Conservation (phyloP, 2,113 vertebrate species). For the Physeter macrocephalus region DNA sequence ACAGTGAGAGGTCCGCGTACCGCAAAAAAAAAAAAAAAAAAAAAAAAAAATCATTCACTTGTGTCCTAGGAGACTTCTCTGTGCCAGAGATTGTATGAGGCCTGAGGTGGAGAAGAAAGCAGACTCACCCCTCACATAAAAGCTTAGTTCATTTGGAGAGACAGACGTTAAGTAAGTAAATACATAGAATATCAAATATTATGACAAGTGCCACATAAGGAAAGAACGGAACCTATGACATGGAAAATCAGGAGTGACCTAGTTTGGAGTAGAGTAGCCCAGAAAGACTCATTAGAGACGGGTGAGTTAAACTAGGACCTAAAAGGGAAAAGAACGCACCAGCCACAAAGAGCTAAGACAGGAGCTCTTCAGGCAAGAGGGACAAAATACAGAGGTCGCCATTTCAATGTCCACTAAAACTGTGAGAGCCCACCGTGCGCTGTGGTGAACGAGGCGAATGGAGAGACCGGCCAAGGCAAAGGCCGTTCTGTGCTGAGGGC, state of each 20-base stretch:
- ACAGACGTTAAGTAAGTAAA: not conserved
- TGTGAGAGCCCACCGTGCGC: fast-evolving
- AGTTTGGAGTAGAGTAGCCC: not conserved
- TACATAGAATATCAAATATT: not conserved
- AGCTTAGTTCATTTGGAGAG: not conserved
- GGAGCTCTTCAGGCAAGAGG: not conserved
- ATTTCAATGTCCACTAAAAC: not conserved
- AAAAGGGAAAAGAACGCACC: not conserved
- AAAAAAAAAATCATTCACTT: not conserved
- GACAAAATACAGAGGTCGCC: not conserved
- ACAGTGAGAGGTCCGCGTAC: too few relatives aligned
- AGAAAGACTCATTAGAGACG: not conserved
- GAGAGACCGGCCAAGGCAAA: not conserved
- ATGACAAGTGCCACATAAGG: not conserved
- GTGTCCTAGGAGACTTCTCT: not conserved
- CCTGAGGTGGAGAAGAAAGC: not conserved
- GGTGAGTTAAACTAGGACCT: not conserved
- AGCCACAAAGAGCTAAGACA: not conserved
- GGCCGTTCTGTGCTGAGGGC: not conserved
- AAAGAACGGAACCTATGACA: not conserved
- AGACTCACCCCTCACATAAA: not conserved
- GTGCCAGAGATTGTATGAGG: not conserved
- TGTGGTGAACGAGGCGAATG: not conserved
- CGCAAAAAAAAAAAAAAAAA: too few relatives aligned
- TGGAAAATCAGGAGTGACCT: not conserved